These are phyloP conservation scores for Cryptophagus acutangulus DNA, from an alignment of 2,888 invertebrate genomes.

Conservation along the genomic window DNA sequence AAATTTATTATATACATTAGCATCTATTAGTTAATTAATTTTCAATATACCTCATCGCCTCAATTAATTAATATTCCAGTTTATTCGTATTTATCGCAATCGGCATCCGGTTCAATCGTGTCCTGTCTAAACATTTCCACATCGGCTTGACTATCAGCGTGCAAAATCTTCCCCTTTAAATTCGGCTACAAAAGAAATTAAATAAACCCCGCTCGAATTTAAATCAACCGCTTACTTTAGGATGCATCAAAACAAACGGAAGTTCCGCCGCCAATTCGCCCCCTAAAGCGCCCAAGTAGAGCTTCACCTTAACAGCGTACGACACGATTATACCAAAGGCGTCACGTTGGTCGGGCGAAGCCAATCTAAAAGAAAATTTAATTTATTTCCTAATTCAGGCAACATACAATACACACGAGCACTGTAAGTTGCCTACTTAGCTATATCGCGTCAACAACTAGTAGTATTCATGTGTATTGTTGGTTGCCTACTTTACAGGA, in stretches of 20 bases:
- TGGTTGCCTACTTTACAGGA: conserved; percentile 5
- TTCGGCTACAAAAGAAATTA: conserved; percentile 45
- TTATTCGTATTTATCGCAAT: conserved; percentile 28
- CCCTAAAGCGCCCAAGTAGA: conserved; percentile 87
- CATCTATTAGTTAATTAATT: no score
- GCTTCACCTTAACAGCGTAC: conserved; percentile 90
- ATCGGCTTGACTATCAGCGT: conserved; percentile 68
- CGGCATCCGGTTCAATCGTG: conserved; percentile 52
- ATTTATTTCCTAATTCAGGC: no score
- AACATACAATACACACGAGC: no score
- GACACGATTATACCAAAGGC: conserved; percentile 94
- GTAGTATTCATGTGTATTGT: not conserved
- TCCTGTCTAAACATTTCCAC: conserved; percentile 69
- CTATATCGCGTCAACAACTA: no score
- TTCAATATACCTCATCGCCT: no score
- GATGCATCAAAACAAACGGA: conserved; percentile 89
- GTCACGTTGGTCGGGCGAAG: conserved; percentile 78
- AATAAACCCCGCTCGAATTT: not conserved
- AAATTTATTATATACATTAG: no score
- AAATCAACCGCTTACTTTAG: conserved; percentile 57
- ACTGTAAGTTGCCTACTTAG: no score
- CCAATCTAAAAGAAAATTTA: conserved; percentile 52
- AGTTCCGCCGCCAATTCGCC: conserved; percentile 89
- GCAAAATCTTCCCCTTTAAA: conserved; percentile 53
- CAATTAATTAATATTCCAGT: no score